phyloP scores from a whole-genome alignment of 2,113 vertebrate genomes.

The Furnarius figulus region DNA sequence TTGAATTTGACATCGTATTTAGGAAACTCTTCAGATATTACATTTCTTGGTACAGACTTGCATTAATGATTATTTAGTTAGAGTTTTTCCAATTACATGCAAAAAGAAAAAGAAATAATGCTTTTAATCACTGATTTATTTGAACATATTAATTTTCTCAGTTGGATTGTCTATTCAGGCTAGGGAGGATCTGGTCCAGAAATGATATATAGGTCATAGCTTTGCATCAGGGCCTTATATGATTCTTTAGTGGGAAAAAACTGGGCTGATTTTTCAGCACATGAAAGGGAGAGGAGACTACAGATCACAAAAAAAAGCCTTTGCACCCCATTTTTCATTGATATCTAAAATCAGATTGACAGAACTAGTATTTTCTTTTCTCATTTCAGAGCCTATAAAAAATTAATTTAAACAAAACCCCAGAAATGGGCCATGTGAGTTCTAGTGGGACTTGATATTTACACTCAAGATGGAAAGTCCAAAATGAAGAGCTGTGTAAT shows the following conservation, averaged over 20 bases:
- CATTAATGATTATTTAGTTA: not conserved
- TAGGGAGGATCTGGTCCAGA: not conserved
- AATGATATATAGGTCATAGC: not conserved
- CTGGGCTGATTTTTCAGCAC: not conserved
- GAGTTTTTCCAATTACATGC: not conserved
- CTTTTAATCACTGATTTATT: not conserved
- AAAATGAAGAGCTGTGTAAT: not conserved
- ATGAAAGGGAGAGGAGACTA: not conserved
- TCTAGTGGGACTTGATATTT: conserved; percentile 12
- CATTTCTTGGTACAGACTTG: not conserved
- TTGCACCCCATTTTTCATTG: not conserved
- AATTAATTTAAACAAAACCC: not conserved
- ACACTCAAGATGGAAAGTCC: not conserved
- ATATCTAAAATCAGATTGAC: not conserved
- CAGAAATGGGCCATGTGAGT: not conserved
- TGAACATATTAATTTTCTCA: not conserved
- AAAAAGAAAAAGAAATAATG: not conserved
- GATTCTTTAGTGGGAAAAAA: not conserved
- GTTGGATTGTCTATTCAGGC: not conserved
- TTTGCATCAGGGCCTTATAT: not conserved
- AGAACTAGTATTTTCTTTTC: not conserved
- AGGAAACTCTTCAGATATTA: not conserved
- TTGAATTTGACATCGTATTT: not conserved
- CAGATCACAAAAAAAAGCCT: not conserved
- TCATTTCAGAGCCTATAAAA: not conserved